phyloP scores from a whole-genome alignment of 2,888 invertebrate species.

The Ischnura elegans region DNA sequence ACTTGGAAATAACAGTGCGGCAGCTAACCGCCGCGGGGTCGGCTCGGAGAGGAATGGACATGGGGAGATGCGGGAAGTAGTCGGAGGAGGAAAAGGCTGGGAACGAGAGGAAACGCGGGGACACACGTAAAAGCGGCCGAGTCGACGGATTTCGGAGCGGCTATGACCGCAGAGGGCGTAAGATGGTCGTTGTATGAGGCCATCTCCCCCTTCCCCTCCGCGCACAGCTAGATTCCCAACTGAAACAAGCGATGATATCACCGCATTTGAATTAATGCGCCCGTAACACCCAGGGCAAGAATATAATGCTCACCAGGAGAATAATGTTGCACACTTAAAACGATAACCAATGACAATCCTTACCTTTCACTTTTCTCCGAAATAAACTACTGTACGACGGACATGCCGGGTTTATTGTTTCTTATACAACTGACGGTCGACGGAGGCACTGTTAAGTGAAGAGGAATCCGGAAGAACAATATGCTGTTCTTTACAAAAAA shows the following conservation, averaged over 20 bases:
- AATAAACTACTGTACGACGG: neutral
- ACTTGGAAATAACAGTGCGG: conserved; percentile 60
- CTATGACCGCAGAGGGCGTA: neutral
- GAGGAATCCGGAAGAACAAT: no score
- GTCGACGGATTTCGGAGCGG: neutral
- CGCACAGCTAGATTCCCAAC: no score
- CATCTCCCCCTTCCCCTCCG: neutral
- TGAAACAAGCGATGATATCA: neutral
- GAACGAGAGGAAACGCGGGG: neutral
- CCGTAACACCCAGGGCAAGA: neutral
- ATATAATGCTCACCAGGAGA: no score
- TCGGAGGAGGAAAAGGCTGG: neutral
- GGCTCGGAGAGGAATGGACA: neutral
- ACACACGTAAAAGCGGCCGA: neutral
- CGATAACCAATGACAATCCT: neutral
- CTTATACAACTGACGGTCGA: no score
- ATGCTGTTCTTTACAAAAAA: no score
- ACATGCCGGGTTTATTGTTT: no score
- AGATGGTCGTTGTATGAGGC: neutral
- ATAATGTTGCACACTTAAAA: no score
- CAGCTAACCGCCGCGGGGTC: conserved; percentile 3
- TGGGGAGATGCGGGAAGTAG: no score
- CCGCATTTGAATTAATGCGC: neutral
- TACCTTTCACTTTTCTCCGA: neutral
- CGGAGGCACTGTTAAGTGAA: no score